These are phyloP conservation scores for Sylvia atricapilla DNA, from an alignment of 2,113 vertebrate species.

Conservation along the genomic window DNA sequence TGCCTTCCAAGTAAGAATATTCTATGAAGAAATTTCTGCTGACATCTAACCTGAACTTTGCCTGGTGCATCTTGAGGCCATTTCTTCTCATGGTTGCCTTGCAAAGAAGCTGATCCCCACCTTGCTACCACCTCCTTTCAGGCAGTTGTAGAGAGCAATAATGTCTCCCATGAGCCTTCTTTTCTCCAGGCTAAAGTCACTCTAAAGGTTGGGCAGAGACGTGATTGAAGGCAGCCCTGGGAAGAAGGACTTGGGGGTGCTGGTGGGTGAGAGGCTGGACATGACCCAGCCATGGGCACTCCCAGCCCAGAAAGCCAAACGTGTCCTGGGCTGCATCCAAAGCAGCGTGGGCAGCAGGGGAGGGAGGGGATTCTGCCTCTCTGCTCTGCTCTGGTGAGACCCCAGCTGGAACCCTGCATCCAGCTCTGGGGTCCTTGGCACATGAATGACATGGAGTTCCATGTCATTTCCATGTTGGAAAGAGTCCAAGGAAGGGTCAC, in stretches of 20 bases:
- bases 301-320: not conserved
- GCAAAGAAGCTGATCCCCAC: not conserved
- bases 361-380: not conserved
- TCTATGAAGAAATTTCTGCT: not conserved
- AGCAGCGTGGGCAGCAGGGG: not conserved
- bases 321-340: not conserved
- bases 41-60: not conserved
- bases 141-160: not conserved
- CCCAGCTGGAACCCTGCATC: not conserved
- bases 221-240: not conserved
- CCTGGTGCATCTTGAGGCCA: not conserved
- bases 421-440: not conserved
- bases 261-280: not conserved
- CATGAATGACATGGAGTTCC: not conserved
- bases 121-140: not conserved
- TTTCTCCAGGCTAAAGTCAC: not conserved
- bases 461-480: not conserved
- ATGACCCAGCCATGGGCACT: not conserved
- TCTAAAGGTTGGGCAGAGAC: not conserved
- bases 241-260: accelerated
- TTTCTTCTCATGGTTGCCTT: not conserved
- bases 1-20: not conserved
- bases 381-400: not conserved
- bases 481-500: accelerated
- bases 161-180: not conserved